Evolutionary conservation across 2,113 vertebrate genomes (phyloP).

Genomic region (Neoarius graeffei): DNA sequence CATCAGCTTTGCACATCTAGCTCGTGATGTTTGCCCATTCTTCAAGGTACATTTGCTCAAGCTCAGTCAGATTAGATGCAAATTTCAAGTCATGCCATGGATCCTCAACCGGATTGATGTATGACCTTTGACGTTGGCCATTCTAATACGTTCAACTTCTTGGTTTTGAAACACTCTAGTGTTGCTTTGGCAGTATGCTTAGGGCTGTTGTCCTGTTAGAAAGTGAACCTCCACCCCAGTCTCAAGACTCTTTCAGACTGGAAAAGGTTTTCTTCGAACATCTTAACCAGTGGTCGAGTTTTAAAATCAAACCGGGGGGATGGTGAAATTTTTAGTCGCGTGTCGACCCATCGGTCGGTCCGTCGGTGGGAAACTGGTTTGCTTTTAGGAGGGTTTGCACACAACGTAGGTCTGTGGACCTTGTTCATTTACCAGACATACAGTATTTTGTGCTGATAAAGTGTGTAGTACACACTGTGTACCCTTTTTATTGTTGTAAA

Average conservation of each 20-base stretch:
- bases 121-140: not conserved
- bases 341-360: no score
- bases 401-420: no score
- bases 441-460: no score
- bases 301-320: no score
- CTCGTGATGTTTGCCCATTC: not conserved
- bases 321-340: no score
- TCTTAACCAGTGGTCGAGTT: no score
- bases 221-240: not conserved
- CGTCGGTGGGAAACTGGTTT: no score
- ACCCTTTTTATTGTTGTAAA: no score
- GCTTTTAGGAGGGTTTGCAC: no score
- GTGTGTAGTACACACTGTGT: no score
- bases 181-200: not conserved
- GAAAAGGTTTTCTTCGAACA: not conserved
- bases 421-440: no score
- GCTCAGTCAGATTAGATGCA: not conserved
- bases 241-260: not conserved
- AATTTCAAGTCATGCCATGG: not conserved
- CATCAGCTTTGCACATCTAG: not conserved
- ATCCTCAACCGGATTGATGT: no score
- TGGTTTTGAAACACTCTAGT: not conserved
- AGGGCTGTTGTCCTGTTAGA: not conserved
- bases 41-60: not conserved
- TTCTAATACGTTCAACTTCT: not conserved